phyloP scores from a whole-genome alignment of 2,888 invertebrate genomes.

The Liodrosophila aerea region DNA sequence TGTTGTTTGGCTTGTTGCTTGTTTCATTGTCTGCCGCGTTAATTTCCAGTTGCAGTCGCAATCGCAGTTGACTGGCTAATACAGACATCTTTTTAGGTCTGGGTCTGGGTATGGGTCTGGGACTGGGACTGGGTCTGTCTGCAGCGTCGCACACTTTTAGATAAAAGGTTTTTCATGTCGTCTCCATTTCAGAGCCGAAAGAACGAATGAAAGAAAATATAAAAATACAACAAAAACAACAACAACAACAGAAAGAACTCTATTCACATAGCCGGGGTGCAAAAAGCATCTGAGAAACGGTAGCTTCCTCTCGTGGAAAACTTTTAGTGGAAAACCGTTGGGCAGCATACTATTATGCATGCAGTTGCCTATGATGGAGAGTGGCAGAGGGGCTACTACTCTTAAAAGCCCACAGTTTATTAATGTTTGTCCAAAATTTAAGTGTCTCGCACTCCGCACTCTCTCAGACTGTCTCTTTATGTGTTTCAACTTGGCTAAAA shows the following conservation, averaged over 20 bases:
- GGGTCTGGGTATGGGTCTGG: slow-evolving; percentile 2
- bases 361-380: slow-evolving; percentile 34
- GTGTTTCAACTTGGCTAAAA: slow-evolving; percentile 72
- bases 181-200: slow-evolving; percentile 73
- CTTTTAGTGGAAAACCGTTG: slow-evolving; percentile 67
- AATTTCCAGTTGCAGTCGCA: slow-evolving; percentile 67
- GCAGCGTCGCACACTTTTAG: slow-evolving; percentile 65
- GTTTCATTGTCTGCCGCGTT: slow-evolving; percentile 49
- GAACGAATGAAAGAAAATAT: too few relatives aligned
- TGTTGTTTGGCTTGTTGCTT: slow-evolving; percentile 23
- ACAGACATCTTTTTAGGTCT: slow-evolving; percentile 64
- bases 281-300: slow-evolving; percentile 42
- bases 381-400: slow-evolving; percentile 2
- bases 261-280: slow-evolving; percentile 49
- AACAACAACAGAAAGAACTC: slow-evolving; percentile 27
- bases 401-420: slow-evolving; percentile 69
- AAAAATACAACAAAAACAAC: slow-evolving; percentile 22
- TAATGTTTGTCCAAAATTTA: slow-evolving; percentile 75
- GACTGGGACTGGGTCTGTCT: too few relatives aligned
- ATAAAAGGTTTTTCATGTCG: slow-evolving; percentile 76
- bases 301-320: slow-evolving; percentile 46
- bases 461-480: slow-evolving; percentile 26
- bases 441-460: slow-evolving; percentile 44
- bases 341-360: slow-evolving; percentile 70
- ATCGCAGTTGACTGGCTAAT: slow-evolving; percentile 49